A percentile compares a stretch with the other conserved stretches of the same genome.
phyloP scores from a whole-genome alignment of 2,797 vertebrate species.

The Orestias chungarensis region DNA sequence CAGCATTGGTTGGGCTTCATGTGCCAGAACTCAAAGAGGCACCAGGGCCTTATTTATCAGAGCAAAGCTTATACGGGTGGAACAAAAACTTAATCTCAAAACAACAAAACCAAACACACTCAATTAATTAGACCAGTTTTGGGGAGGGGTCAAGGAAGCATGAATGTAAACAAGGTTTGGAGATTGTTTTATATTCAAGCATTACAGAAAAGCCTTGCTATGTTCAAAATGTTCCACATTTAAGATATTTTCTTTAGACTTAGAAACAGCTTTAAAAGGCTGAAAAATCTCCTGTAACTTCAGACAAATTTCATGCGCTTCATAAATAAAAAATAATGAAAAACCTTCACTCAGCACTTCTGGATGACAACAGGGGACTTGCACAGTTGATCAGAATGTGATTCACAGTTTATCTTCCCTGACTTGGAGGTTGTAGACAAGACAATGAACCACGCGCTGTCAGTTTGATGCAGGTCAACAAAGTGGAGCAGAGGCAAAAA shows the following conservation, averaged over 20 bases:
- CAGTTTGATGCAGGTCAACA: neutral
- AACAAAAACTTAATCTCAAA: constrained; percentile 11
- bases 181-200: neutral
- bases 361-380: neutral
- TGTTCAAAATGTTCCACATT: neutral
- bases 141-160: constrained; percentile 4
- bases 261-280: neutral
- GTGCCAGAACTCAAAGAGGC: constrained; percentile 29
- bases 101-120: constrained; percentile 14
- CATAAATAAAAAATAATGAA: neutral
- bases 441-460: neutral
- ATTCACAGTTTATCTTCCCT: constrained; percentile 7
- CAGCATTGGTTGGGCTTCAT: constrained; percentile 41
- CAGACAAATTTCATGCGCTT: neutral
- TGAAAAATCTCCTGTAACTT: neutral
- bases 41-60: constrained; percentile 40
- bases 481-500: neutral
- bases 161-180: neutral
- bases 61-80: constrained; percentile 18
- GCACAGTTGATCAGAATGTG: constrained; percentile 1
- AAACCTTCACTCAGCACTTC: neutral
- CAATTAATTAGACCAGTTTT: neutral
- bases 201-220: neutral
- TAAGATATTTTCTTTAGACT: neutral
- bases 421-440: neutral